Percentiles rank a stretch among this genome's conserved stretches.
Conservation (phyloP, 92 coral and sea anemone species). For the Parazoanthus darwini region DNA sequence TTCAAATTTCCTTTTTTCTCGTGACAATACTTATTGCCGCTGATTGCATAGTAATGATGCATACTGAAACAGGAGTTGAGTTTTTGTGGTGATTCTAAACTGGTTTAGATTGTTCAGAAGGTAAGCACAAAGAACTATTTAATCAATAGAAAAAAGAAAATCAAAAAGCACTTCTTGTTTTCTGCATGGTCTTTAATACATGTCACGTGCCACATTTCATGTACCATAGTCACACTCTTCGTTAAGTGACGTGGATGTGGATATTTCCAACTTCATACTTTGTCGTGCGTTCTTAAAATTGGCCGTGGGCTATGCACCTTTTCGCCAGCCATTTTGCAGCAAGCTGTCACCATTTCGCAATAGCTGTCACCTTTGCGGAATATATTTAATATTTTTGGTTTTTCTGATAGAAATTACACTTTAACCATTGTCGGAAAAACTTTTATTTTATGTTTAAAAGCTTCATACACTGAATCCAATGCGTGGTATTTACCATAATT, state of each 20-base stretch:
- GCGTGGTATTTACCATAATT: neutral
- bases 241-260: neutral
- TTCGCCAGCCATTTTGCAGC: neutral
- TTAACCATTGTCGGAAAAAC: neutral
- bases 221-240: neutral
- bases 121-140: no score
- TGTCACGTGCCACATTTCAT: neutral
- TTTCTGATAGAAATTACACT: neutral
- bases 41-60: slow-evolving; percentile 10
- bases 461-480: neutral
- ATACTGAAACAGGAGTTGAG: neutral
- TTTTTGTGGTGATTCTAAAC: neutral
- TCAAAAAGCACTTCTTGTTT: neutral
- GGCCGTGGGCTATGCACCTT: neutral
- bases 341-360: no score
- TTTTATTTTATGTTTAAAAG: neutral
- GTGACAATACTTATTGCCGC: neutral
- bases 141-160: neutral
- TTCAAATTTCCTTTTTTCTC: neutral
- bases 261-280: neutral
- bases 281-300: neutral
- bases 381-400: neutral
- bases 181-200: neutral
- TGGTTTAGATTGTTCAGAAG: neutral
- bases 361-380: neutral